Base-by-base conservation (phyloP, 30 jellyfish, hydroid and myxozoan species). In the Aurelia aurita complex sp. Pacific region DNA sequence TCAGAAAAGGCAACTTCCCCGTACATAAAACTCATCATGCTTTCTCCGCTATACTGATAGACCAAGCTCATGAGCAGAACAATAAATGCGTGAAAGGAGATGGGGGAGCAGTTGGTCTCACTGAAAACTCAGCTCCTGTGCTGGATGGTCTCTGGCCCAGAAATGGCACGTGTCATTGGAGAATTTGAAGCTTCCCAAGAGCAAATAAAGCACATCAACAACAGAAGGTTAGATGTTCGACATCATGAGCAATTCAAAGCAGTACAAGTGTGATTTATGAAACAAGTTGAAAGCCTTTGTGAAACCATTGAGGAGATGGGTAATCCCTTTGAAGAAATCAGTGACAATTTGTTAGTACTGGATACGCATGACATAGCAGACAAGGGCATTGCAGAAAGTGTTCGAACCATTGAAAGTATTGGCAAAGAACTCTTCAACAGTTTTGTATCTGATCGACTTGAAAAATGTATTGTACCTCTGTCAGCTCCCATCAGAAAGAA, bases 131-230 rank as follows among this genome's bases (percentile, higher is more conserved):
- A 23, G 5, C 80, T 8, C 36, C 10, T 19, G 6, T 61, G 76
- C 5, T 76, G 87, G 87, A 76, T 76, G 87, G 82, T 76, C n/a
- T 52, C 57, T 50, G 87, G 87, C 42, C 87, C 83, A 1, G 87
- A 50, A 60, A 52, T 76, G 23, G 77, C 87, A 23, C 79, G 79
- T 16, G 38, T 55, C 18, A 40, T 61, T 23, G 54, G 54, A 43
- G 69, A 23, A 6, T n/a, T 61, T 11, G 69, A 61, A 23, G 36
- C 32, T 16, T 61, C 36, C 10, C 36, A 61, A 23, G 69, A 61
- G 32, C 32, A 61, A 16, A n/a, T n/a, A 5, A 23, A 61, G 32
- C 69, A 61, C 32, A 6, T 3, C 35, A n/a, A 61, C 9, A 61
- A 61, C 29, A 23, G 10, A 61, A 3, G 36, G 32, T 23, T 61